A percentile compares a stretch with the other conserved stretches of the same genome.
phyloP scores from a whole-genome alignment of 2,888 invertebrate species.

The Conistra vaccinii region DNA sequence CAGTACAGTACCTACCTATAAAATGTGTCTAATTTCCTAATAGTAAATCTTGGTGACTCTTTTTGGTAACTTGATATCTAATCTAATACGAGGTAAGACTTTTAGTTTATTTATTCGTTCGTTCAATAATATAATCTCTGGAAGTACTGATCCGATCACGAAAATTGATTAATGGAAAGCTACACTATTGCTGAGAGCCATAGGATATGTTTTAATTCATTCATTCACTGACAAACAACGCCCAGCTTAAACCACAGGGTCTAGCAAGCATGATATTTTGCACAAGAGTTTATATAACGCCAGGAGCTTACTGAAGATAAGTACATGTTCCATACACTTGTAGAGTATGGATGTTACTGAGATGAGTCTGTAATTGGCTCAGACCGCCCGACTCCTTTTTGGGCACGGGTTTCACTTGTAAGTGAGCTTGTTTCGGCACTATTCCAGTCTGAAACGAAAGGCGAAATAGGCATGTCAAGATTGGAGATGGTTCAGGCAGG shows the following conservation, averaged over 20 bases:
- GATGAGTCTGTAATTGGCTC: background rate
- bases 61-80: background rate
- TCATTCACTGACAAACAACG: background rate
- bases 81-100: background rate
- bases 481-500: no score
- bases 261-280: background rate
- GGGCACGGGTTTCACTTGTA: no score
- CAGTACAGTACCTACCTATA: background rate
- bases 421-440: no score
- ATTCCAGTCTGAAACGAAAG: no score
- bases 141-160: background rate
- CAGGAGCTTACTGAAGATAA: background rate
- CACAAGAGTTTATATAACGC: background rate
- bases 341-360: background rate
- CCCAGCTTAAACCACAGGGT: background rate
- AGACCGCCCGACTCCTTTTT: no score
- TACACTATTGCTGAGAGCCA: background rate
- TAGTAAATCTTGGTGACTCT: background rate
- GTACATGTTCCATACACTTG: no score
- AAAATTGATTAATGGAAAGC: background rate
- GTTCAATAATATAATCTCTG: background rate
- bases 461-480: no score
- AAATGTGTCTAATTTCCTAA: background rate
- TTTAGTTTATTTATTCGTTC: background rate
- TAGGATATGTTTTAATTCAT: background rate